Evolutionary conservation across 2,113 vertebrate genomes (phyloP).

Genomic region (Calidris pugnax): DNA sequence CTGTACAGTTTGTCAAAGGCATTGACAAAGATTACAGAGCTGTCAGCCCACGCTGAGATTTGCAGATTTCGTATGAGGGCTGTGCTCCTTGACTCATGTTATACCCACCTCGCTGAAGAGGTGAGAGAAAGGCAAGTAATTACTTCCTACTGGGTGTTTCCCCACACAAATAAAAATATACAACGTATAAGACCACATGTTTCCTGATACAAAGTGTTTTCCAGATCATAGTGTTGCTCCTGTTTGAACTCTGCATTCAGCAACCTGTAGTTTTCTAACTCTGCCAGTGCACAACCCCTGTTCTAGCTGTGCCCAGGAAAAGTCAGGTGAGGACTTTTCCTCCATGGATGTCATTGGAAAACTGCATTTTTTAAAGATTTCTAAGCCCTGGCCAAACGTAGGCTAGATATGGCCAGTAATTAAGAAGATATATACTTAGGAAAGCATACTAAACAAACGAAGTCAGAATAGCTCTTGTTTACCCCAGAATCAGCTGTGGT

Average conservation of each 20-base stretch:
- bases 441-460: background rate
- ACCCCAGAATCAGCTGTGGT: background rate
- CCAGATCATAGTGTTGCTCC: accelerated
- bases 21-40: background rate
- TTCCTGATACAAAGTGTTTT: background rate
- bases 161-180: background rate
- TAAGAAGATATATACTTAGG: background rate
- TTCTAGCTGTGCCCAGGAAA: background rate
- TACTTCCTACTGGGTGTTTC: background rate
- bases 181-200: background rate
- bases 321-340: background rate
- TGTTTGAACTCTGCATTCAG: background rate
- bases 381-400: background rate
- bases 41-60: background rate
- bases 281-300: background rate
- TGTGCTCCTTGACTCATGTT: background rate
- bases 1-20: background rate
- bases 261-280: background rate
- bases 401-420: background rate
- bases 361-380: background rate
- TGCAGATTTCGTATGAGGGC: background rate
- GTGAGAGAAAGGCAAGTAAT: background rate
- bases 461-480: background rate
- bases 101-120: background rate
- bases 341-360: background rate